These are phyloP conservation scores for Siniperca undulata DNA, from an alignment of 2,797 vertebrate species.

Conservation along the genomic window DNA sequence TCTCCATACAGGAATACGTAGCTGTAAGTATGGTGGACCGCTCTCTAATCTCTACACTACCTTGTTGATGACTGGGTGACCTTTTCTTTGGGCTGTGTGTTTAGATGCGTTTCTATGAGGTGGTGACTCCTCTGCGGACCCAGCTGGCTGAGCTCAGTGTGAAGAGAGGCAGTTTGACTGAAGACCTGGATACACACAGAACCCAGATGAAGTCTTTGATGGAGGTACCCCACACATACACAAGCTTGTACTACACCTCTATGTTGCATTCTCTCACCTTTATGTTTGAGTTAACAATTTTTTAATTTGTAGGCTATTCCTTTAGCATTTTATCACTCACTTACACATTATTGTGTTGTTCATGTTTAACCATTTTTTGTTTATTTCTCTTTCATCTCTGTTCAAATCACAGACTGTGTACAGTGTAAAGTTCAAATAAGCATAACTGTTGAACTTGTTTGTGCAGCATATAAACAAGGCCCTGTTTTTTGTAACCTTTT, in stretches of 20 bases:
- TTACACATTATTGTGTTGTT: background rate
- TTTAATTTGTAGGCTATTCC: background rate
- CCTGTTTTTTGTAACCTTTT: background rate
- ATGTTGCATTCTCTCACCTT: background rate
- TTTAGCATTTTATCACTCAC: background rate
- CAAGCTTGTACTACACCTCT: background rate
- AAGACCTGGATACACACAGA: conserved; percentile 89
- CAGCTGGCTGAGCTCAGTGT: conserved; percentile 88
- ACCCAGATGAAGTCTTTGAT: conserved; percentile 89
- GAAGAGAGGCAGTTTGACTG: conserved; percentile 86
- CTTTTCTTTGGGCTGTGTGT: conserved; percentile 7
- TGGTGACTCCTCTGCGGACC: conserved; percentile 87
- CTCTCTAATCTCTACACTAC: background rate
- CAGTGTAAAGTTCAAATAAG: background rate
- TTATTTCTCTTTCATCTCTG: background rate
- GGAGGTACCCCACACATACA: conserved; percentile 85
- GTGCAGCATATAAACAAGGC: background rate
- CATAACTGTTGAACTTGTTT: background rate
- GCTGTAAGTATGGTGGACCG: conserved; percentile 86
- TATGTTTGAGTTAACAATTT: background rate
- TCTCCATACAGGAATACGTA: conserved; percentile 95
- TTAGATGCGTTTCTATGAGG: conserved; percentile 89
- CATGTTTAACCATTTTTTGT: background rate
- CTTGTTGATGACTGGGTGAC: background rate
- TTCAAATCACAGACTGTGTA: background rate